Conservation (phyloP, 2,113 vertebrate genomes). For the Eolophus roseicapilla region DNA sequence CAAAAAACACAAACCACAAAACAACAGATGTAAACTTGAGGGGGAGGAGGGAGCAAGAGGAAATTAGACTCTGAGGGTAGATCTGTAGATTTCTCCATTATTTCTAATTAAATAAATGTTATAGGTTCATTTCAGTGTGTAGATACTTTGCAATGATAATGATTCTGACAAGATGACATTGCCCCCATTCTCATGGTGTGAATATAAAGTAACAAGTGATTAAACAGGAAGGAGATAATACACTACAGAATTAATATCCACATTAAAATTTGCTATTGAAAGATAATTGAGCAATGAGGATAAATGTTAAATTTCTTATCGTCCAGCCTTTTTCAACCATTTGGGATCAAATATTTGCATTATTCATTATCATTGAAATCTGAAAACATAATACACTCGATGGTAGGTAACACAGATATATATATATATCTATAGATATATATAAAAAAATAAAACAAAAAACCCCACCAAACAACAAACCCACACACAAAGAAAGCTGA, state of each 20-base stretch:
- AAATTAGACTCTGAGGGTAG: not conserved
- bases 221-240: conserved; percentile 1
- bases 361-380: not conserved
- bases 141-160: not conserved
- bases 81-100: not conserved
- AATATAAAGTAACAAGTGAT: conserved; percentile 11
- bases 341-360: conserved; percentile 4
- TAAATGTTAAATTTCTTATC: conserved; percentile 53
- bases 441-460: not conserved
- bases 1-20: not conserved
- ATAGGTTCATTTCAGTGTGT: not conserved
- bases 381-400: conserved; percentile 4
- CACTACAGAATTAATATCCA: not conserved
- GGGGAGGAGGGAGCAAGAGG: rapidly evolving
- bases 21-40: not conserved
- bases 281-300: not conserved
- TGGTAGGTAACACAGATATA: not conserved
- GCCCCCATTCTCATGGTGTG: not conserved
- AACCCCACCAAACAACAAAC: not conserved
- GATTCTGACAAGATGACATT: not conserved
- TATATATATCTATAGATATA: not conserved
- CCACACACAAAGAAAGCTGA: not conserved
- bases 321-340: not conserved
- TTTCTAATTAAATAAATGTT: not conserved
- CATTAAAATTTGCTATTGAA: conserved; percentile 4